Evolutionary conservation across 2,113 vertebrate species (phyloP).

Genomic region (Austrofundulus limnaeus): DNA sequence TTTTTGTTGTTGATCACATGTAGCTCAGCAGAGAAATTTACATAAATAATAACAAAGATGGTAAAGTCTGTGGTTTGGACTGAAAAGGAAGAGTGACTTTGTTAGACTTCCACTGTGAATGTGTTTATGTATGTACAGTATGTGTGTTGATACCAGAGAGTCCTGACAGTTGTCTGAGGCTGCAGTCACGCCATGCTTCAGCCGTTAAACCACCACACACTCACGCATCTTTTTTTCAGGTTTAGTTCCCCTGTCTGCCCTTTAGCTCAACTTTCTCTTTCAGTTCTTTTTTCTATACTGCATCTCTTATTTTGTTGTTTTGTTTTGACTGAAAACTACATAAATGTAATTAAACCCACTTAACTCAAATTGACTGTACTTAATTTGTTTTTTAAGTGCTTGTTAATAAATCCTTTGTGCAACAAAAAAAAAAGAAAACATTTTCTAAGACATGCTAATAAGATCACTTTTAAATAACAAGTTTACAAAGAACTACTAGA

Average conservation of each 20-base stretch:
- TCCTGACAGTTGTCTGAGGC: constrained; percentile 34
- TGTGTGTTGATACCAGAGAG: constrained; percentile 11
- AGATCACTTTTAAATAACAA: no score
- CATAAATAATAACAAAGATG: constrained; percentile 15
- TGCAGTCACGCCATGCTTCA: constrained; percentile 46
- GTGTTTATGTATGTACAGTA: background rate
- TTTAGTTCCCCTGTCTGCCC: background rate
- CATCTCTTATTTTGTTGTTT: no score
- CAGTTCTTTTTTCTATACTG: background rate
- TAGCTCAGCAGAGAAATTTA: background rate
- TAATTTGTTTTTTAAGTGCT: no score
- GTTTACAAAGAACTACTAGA: no score
- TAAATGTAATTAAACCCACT: no score
- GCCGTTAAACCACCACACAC: constrained; percentile 25
- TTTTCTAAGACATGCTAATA: no score
- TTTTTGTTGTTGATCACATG: no score
- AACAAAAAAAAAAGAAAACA: no score
- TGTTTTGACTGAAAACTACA: no score
- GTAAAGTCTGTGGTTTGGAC: constrained; percentile 22
- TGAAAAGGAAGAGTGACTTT: constrained; percentile 17
- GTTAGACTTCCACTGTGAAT: constrained; percentile 13
- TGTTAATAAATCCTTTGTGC: no score
- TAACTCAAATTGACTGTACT: no score
- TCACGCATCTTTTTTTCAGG: background rate
- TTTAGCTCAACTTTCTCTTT: background rate